These are phyloP conservation scores for Ceraclea dissimilis DNA, from an alignment of 2,888 invertebrate species.

Conservation along the genomic window DNA sequence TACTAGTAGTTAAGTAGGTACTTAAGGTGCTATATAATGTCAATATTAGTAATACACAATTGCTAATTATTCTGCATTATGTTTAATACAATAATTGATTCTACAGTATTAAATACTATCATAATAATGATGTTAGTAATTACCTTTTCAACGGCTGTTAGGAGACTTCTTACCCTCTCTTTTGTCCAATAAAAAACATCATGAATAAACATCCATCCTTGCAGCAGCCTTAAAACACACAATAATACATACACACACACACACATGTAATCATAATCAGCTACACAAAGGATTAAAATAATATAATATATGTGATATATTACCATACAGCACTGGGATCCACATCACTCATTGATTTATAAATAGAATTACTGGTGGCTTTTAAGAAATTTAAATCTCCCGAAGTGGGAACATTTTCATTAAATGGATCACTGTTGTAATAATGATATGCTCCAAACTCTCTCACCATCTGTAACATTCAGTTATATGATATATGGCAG, in stretches of 20 bases:
- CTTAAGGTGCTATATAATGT: too few species aligned
- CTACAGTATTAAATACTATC: too few species aligned
- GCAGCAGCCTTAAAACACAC: conserved; percentile 54
- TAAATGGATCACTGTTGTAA: conserved; percentile 90
- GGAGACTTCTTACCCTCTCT: conserved; percentile 58
- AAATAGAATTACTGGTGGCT: conserved; percentile 63
- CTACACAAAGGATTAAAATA: not conserved
- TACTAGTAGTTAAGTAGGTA: too few species aligned
- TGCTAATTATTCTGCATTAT: too few species aligned
- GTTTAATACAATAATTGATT: too few species aligned
- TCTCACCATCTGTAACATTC: conserved; percentile 44
- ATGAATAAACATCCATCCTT: conserved; percentile 78
- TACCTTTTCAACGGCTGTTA: conserved; percentile 66
- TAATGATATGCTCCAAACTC: conserved; percentile 74
- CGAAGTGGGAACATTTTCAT: conserved; percentile 72
- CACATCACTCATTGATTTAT: conserved; percentile 56
- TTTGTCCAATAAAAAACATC: conserved; percentile 60
- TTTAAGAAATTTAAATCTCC: conserved; percentile 54
- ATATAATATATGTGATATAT: not conserved
- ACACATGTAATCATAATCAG: not conserved
- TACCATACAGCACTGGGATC: conserved; percentile 80
- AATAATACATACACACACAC: not conserved
- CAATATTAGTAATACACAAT: too few species aligned
- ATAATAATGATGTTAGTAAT: too few species aligned
- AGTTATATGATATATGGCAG: not conserved